Percentiles rank a stretch among this genome's conserved stretches.
Evolutionary conservation across 2,797 vertebrate genomes (phyloP).

Genomic region (Coccyzus lansbergi): DNA sequence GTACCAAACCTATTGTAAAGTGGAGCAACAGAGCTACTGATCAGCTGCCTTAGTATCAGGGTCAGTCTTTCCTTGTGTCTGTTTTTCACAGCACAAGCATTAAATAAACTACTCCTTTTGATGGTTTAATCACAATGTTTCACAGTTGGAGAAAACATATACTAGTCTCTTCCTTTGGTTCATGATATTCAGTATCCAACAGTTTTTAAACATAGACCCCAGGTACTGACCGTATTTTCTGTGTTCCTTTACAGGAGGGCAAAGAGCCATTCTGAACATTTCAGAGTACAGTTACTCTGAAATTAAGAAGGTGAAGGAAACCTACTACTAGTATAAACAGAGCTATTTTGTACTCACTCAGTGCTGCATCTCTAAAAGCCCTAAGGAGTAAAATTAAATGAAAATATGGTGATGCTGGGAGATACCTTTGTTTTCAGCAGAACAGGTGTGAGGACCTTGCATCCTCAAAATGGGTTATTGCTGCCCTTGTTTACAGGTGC

Average conservation of each 20-base stretch:
- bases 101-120: background rate
- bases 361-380: background rate
- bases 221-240: background rate
- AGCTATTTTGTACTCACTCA: background rate
- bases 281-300: background rate
- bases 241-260: background rate
- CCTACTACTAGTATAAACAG: background rate
- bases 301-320: background rate
- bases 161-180: background rate
- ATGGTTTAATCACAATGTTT: background rate
- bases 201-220: background rate
- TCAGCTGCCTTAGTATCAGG: background rate
- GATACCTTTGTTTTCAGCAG: background rate
- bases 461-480: background rate
- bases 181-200: background rate
- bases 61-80: background rate
- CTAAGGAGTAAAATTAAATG: background rate
- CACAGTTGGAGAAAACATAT: background rate
- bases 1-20: background rate
- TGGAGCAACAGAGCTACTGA: fast-evolving
- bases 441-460: background rate
- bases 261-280: background rate
- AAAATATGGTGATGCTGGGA: background rate
- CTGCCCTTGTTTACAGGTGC: background rate
- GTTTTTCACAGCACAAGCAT: background rate